A percentile compares a stretch with the other conserved stretches of the same genome.
Evolutionary conservation across 2,797 vertebrate species (phyloP).

Genomic region (Chaenodraco wilsoni): DNA sequence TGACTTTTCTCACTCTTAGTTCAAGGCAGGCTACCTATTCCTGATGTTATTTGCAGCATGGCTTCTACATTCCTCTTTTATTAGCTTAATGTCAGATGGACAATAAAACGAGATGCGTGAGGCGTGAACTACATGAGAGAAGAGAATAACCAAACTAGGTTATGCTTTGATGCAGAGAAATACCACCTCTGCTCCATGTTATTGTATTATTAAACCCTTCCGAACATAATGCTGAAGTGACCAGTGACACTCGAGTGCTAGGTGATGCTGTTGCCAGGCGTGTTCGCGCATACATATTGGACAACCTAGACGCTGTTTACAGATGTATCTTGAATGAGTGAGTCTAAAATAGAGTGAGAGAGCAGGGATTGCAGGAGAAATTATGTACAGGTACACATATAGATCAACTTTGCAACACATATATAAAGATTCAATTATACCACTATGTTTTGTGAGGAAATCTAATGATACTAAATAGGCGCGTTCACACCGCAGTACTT

Average conservation of each 20-base stretch:
- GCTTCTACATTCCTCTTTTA: conserved; percentile 30
- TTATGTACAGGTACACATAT: conserved; percentile 3
- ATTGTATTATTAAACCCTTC: conserved; percentile 70
- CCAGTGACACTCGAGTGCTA: conserved; percentile 47
- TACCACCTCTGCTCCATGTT: conserved; percentile 44
- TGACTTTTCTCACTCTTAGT: conserved; percentile 64
- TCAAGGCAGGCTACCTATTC: conserved; percentile 56
- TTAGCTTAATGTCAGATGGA: conserved; percentile 57
- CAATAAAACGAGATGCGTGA: conserved; percentile 55
- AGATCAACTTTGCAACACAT: neutral
- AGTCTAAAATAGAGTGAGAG: neutral
- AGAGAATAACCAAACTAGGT: conserved; percentile 60
- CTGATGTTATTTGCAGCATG: conserved; percentile 43
- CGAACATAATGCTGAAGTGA: conserved; percentile 66
- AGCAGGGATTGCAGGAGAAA: conserved; percentile 3
- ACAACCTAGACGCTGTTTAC: conserved; percentile 37
- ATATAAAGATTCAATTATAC: no score
- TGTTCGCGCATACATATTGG: conserved; percentile 36
- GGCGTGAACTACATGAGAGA: conserved; percentile 69
- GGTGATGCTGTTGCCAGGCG: conserved; percentile 43
- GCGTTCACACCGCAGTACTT: no score
- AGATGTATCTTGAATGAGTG: conserved; percentile 36
- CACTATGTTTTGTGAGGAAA: no score
- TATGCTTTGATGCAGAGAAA: conserved; percentile 58
- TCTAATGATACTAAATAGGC: no score